A percentile compares a stretch with the other conserved stretches of the same genome.
phyloP scores from a whole-genome alignment of 2,888 invertebrate species.

The Sarcophaga caerulescens region DNA sequence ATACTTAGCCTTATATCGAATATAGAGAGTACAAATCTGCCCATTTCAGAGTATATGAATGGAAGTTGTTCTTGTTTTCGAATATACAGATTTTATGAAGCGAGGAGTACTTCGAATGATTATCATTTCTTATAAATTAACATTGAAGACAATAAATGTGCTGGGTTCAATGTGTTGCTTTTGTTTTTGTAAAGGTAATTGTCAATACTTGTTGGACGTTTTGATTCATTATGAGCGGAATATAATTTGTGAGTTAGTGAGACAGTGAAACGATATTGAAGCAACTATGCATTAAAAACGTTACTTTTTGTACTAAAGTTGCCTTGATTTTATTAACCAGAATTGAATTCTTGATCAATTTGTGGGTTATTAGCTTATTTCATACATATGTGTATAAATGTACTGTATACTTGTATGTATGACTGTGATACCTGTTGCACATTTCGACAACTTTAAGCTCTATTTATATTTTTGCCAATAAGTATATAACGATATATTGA shows the following conservation, averaged over 20 bases:
- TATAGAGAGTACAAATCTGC: no score
- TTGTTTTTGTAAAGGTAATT: not conserved
- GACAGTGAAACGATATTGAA: slow-evolving; percentile 23
- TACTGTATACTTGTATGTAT: not conserved
- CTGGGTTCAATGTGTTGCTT: not conserved
- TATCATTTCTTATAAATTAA: slow-evolving; percentile 57
- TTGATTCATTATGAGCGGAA: slow-evolving; percentile 37
- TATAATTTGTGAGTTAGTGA: slow-evolving; percentile 7
- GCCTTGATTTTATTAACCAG: slow-evolving; percentile 58
- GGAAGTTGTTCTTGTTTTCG: slow-evolving; percentile 13
- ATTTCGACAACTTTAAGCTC: slow-evolving; percentile 36
- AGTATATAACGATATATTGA: slow-evolving; percentile 2
- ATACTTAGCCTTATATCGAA: no score
- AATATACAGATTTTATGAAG: not conserved
- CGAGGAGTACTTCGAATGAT: slow-evolving; percentile 17
- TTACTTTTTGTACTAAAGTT: slow-evolving; percentile 43
- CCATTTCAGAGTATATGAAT: no score
- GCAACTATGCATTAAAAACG: slow-evolving; percentile 40
- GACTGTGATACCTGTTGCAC: not conserved
- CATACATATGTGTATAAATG: not conserved
- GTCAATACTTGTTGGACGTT: slow-evolving; percentile 13
- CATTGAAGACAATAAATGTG: slow-evolving; percentile 40
- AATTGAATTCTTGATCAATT: slow-evolving; percentile 63
- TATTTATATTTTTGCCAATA: slow-evolving; percentile 22
- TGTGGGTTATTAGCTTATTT: slow-evolving; percentile 42